Evolutionary conservation across 2,888 invertebrate species (phyloP).

Genomic region (Doris montereyensis): DNA sequence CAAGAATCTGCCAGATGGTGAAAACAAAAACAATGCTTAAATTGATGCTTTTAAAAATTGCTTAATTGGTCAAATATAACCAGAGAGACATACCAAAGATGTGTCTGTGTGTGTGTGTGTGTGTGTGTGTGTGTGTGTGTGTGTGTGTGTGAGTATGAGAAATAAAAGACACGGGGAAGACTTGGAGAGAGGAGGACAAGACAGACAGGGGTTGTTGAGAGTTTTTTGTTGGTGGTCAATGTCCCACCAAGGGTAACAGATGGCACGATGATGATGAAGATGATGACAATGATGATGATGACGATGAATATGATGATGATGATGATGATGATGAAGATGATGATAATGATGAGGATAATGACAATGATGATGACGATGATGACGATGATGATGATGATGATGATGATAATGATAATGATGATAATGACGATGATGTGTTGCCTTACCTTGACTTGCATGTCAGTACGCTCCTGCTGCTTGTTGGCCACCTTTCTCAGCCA

Average conservation of each 20-base stretch:
- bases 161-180: no score
- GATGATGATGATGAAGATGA: constrained; percentile 11
- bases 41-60: no score
- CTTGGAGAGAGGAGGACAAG: no score
- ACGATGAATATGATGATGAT: constrained; percentile 3
- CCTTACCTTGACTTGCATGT: constrained; percentile 70
- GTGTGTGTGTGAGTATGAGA: no score
- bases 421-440: background rate
- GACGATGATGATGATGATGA: constrained; percentile 4
- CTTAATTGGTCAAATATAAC: no score
- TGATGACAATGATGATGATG: constrained; percentile 7
- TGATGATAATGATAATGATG: constrained; percentile 8
- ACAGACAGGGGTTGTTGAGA: no score
- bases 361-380: background rate
- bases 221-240: no score
- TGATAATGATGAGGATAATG: background rate
- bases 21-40: background rate
- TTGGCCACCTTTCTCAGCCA: constrained; percentile 67
- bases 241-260: no score
- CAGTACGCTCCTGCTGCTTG: constrained; percentile 70
- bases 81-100: no score
- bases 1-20: constrained; percentile 61
- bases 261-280: background rate
- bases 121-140: no score
- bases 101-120: no score